A percentile compares a stretch with the other conserved stretches of the same genome.
phyloP scores from a whole-genome alignment of 2,888 invertebrate genomes.

The Microctonus aethiopoides region DNA sequence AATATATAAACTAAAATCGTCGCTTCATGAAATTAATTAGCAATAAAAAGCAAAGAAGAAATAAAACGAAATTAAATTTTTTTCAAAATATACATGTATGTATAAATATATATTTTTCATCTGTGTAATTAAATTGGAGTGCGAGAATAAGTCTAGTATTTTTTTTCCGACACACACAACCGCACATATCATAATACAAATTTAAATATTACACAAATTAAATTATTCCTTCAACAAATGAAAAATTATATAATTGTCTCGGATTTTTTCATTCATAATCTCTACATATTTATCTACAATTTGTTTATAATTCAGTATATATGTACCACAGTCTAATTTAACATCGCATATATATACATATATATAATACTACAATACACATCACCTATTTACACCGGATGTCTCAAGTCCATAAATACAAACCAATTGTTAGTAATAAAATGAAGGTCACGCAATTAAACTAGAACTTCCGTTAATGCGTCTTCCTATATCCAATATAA shows the following conservation, averaged over 20 bases:
- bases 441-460: neutral
- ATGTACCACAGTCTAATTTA: slow-evolving; percentile 29
- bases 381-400: slow-evolving; percentile 22
- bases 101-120: too few species aligned
- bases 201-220: slow-evolving; percentile 49
- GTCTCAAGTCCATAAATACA: slow-evolving; percentile 12
- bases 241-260: slow-evolving; percentile 43
- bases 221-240: slow-evolving; percentile 36
- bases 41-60: neutral
- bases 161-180: neutral
- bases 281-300: too few species aligned
- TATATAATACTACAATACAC: neutral
- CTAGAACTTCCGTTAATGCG: neutral
- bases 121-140: slow-evolving; percentile 13
- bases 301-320: too few species aligned
- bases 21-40: slow-evolving; percentile 24
- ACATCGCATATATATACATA: neutral
- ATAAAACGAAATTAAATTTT: neutral
- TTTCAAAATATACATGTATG: neutral
- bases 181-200: slow-evolving; percentile 43
- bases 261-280: neutral
- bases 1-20: neutral
- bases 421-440: neutral
- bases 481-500: neutral
- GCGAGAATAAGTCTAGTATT: slow-evolving; percentile 19